These are phyloP conservation scores for Rhopilema esculentum DNA, from an alignment of 30 jellyfish, hydroid and myxozoan species.

Conservation along the genomic window DNA sequence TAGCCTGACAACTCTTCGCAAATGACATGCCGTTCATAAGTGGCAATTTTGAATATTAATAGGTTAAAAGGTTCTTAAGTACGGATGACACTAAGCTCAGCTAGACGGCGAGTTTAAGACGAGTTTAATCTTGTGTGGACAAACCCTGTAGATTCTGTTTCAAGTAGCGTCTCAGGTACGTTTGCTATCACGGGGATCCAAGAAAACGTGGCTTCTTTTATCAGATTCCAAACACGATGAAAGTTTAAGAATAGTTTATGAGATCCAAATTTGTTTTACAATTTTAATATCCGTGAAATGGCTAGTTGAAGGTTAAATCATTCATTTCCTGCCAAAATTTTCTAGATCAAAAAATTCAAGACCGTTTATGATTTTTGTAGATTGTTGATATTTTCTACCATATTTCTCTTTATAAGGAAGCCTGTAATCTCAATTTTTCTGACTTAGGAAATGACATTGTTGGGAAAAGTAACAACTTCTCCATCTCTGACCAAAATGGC, in stretches of 20 bases:
- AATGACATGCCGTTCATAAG: background rate
- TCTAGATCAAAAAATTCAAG: no score
- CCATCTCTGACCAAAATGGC: constrained; percentile 49
- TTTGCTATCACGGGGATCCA: background rate
- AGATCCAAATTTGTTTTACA: no score
- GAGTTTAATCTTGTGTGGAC: background rate
- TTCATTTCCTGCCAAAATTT: no score
- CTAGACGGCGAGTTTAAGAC: background rate
- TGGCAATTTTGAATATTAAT: background rate
- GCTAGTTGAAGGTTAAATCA: no score
- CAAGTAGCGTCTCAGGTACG: background rate
- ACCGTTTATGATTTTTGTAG: no score
- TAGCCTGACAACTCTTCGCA: background rate
- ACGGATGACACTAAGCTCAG: background rate
- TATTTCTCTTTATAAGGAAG: no score
- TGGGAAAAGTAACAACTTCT: constrained; percentile 36
- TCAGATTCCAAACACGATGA: no score
- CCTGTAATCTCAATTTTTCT: no score
- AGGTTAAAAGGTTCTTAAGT: background rate
- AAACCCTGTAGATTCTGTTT: background rate
- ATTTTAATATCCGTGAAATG: no score
- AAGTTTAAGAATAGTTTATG: no score
- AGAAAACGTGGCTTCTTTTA: background rate
- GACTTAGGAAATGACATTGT: background rate
- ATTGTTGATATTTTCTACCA: no score